phyloP scores from a whole-genome alignment of 2,888 invertebrate species.

The Tenthredo distinguenda region DNA sequence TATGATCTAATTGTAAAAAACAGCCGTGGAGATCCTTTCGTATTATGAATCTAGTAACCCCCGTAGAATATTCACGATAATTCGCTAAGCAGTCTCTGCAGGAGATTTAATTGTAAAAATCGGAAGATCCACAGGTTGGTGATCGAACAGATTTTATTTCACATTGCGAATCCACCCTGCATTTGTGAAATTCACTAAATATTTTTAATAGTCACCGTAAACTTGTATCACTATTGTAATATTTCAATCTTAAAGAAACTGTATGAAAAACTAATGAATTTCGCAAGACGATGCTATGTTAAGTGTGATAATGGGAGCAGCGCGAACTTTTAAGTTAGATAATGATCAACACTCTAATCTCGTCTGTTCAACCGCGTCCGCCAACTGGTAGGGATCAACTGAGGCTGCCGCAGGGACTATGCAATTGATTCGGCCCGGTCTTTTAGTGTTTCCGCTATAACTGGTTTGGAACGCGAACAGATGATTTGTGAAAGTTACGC shows the following conservation, averaged over 20 bases:
- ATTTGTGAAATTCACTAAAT: neutral
- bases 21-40: neutral
- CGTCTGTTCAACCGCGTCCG: neutral
- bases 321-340: neutral
- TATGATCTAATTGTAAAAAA: neutral
- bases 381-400: conserved; percentile 21
- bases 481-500: neutral
- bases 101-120: neutral
- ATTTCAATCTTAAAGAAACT: neutral
- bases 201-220: neutral
- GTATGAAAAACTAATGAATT: neutral
- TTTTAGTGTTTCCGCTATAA: neutral
- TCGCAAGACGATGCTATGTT: neutral
- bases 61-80: too few species aligned
- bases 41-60: neutral
- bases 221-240: neutral
- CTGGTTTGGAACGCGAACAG: neutral
- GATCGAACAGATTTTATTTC: neutral
- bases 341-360: neutral
- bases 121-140: neutral
- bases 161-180: neutral
- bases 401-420: neutral
- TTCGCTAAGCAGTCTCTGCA: neutral
- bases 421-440: conserved; percentile 9
- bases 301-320: neutral